Base-by-base conservation (phyloP, 2,888 invertebrate genomes). In the Barypeithes pellucidus region DNA sequence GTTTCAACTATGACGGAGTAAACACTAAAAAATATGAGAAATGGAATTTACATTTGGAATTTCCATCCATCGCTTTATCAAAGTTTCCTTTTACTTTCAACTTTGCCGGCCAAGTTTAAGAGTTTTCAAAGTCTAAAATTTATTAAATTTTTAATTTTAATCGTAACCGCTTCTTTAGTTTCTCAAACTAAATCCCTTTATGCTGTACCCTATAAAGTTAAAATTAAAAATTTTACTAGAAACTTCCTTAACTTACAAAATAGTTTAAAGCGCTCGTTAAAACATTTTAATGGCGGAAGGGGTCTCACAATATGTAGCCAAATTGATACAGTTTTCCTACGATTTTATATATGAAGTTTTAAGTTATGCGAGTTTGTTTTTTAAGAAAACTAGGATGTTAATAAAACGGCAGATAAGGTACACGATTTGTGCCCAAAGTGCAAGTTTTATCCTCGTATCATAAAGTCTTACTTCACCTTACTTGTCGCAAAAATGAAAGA, bases 191-290 rank as follows among this genome's bases (percentile, higher is more conserved):
- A 47, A 47, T 60, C 54, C 65, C 47, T 72, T 68, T 68, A 63
- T 63, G 50, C 60, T 11, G 29, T 9, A n/a, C 20, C 54, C 54
- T 52, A 67, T 65, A 71, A 74, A 74, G 60, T 67, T 57, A 47
- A 74, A 74, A 74, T 74, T 70, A 74, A 74, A 74, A 74, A 67
- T 74, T 74, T 70, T 63, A 66, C 67, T 57, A 24, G 67, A 66
- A 71, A 74, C 54, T 74, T 71, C 41, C 62, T 45, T 59, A 50
- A 67, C 74, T 74, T 67, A 67, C 67, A 71, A 74, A 74, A 74
- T 71, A 71, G 74, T 71, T 74, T 69, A 47, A 50, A 65, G 29
- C 74, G 70, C 61, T 74, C 74, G 71, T 74, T 74, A 74, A 74
- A 74, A 63, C 67, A 61, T 62, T 71, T 74, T 74, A 74, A 74